A percentile compares a stretch with the other conserved stretches of the same genome.
Conservation (phyloP, 2,113 vertebrate species). For the Cebus imitator region DNA sequence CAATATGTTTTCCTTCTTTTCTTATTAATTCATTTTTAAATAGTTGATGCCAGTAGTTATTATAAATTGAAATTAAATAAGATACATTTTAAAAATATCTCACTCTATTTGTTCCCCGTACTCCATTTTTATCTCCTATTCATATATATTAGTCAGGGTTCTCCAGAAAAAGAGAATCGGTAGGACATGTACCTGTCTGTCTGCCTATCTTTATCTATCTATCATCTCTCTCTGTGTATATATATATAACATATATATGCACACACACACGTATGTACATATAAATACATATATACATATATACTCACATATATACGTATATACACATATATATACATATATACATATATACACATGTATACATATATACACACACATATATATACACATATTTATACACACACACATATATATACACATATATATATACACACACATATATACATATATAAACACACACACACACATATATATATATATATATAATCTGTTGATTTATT, state of each 20-base stretch:
- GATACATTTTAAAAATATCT: not conserved
- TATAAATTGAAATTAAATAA: not conserved
- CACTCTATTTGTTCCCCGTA: not conserved
- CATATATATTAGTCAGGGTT: not conserved
- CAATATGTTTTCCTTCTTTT: not conserved
- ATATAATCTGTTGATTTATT: not conserved
- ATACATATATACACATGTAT: fast-evolving
- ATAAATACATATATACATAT: no score
- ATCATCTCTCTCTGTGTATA: no score
- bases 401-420: no score
- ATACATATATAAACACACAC: no score
- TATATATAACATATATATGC: no score
- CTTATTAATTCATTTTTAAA: not conserved
- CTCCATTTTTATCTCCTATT: not conserved
- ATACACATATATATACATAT: no score
- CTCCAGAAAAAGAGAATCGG: not conserved
- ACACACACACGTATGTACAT: no score
- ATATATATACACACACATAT: no score
- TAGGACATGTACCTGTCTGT: not conserved
- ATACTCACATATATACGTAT: fast-evolving
- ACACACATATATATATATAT: fast-evolving
- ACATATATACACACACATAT: no score
- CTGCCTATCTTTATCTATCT: not conserved
- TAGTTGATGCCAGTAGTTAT: not conserved
- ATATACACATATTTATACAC: fast-evolving